Conservation (phyloP, 2,888 invertebrate species). For the Ypsolopha sequella region DNA sequence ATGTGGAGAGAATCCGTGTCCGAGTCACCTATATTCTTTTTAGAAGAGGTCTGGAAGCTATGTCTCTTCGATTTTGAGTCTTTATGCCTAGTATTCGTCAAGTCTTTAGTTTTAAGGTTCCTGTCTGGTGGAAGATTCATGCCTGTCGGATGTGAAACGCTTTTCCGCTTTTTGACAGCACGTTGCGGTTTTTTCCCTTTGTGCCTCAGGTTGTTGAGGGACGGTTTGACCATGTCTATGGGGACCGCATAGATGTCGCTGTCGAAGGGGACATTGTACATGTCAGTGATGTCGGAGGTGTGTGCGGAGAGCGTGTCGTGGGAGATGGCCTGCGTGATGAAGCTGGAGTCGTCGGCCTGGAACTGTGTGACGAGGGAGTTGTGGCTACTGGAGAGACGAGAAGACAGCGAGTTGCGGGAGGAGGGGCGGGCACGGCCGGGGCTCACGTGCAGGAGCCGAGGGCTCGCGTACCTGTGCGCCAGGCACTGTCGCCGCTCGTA, state of each 20-base stretch:
- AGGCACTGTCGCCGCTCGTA: conserved; percentile 54
- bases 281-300: conserved; percentile 83
- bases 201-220: conserved; percentile 38
- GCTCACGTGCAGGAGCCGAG: conserved; percentile 70
- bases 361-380: conserved; percentile 83
- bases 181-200: conserved; percentile 52
- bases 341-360: conserved; percentile 86
- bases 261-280: conserved; percentile 91
- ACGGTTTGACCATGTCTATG: conserved; percentile 81
- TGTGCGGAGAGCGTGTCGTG: conserved; percentile 80
- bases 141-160: conserved; percentile 32
- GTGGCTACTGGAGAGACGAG: conserved; percentile 86
- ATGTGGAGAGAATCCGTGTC: conserved; percentile 81
- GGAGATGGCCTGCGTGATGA: conserved; percentile 90
- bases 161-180: conserved; percentile 49
- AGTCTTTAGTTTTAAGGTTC: conserved; percentile 33
- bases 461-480: conserved; percentile 54
- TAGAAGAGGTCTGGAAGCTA: conserved; percentile 76
- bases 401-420: conserved; percentile 82
- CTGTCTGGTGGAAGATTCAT: conserved; percentile 28
- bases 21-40: conserved; percentile 63
- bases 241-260: conserved; percentile 91
- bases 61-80: conserved; percentile 73
- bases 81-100: conserved; percentile 27
- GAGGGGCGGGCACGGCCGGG: conserved; percentile 77